Evolutionary conservation across 2,113 vertebrate genomes (phyloP).

Genomic region (Arizona elegans): DNA sequence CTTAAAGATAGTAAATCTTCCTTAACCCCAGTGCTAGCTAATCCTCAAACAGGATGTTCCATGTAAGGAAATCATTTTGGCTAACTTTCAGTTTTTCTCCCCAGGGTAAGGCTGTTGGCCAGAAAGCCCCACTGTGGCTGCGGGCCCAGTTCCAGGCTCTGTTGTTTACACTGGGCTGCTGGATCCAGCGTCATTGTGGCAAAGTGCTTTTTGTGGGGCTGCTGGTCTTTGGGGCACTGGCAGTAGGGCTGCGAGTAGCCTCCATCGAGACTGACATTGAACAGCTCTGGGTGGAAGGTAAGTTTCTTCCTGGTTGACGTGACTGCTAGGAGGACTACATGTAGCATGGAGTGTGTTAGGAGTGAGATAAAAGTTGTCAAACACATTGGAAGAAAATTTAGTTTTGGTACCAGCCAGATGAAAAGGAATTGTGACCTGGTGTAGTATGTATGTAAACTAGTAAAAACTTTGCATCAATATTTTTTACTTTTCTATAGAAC

Average conservation of each 20-base stretch:
- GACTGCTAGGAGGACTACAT: not conserved
- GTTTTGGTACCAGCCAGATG: not conserved
- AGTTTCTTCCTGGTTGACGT: slow-evolving; percentile 60
- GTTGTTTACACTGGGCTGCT: slow-evolving; percentile 92
- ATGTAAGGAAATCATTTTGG: not conserved
- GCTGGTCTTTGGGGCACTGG: slow-evolving; percentile 91
- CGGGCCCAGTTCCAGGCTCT: slow-evolving; percentile 92
- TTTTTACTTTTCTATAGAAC: not conserved
- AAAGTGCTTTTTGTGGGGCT: slow-evolving; percentile 97
- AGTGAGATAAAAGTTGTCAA: not conserved
- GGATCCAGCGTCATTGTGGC: slow-evolving; percentile 96
- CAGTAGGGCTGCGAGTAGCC: slow-evolving; percentile 90
- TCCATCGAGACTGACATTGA: slow-evolving; percentile 96
- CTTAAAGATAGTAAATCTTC: not conserved
- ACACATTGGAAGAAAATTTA: not conserved
- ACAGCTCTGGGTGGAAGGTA: slow-evolving; percentile 98
- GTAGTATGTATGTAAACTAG: not conserved
- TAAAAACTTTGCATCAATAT: not conserved
- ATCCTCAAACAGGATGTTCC: not conserved
- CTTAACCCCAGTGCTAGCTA: not conserved
- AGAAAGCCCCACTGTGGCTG: slow-evolving; percentile 90
- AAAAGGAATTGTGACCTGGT: not conserved
- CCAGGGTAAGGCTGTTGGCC: slow-evolving; percentile 85
- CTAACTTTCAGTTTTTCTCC: slow-evolving; percentile 58
- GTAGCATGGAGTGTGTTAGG: not conserved